Base-by-base conservation (phyloP, 2,888 invertebrate genomes). In the Carabus problematicus region DNA sequence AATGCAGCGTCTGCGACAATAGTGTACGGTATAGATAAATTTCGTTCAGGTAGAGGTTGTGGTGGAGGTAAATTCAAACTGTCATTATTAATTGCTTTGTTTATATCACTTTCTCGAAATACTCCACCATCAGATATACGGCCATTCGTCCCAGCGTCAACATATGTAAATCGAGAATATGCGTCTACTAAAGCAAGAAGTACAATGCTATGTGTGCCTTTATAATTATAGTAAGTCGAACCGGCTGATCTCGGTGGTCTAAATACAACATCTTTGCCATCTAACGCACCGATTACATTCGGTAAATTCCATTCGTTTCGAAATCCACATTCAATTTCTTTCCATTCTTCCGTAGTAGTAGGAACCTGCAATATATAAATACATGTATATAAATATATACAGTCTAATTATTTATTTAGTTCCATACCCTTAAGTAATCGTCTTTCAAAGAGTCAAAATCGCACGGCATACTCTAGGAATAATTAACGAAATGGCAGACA, bases 1-100 rank as follows among this genome's bases (percentile, higher is more conserved):
- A 76, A 75, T 43, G 75, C 75, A 55, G 73, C 74, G 56, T 76
- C 75, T 14, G 52, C 75, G 14, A 75, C 62, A 45, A 75, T 11
- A 39, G 49, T 49, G 39, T 47, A 62, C 18, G 62, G 62, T 9
- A 62, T 39, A 29, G 47, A 39, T 12, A 29, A 49, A 29, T 29
- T 62, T 47, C 29, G 47, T 29, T 19, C 7, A 18, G 62, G 62
- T 12, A 63, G 18, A 19, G 7, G n/a, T 39, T 16, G n/a, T 12
- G 19, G 29, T 63, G 49, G 8, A 18, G 63, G 52, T 14, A 52
- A n/a, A n/a, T n/a, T n/a, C n/a, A n/a, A n/a, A n/a, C n/a, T n/a
- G n/a, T n/a, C n/a, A n/a, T n/a, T n/a, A 52, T 29, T 12, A 29
- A 62, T 52, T 14, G 52, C 52, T 14, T 40, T 54, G 39, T 63